phyloP scores from a whole-genome alignment of 2,797 vertebrate species.

The Calcarius lapponicus region DNA sequence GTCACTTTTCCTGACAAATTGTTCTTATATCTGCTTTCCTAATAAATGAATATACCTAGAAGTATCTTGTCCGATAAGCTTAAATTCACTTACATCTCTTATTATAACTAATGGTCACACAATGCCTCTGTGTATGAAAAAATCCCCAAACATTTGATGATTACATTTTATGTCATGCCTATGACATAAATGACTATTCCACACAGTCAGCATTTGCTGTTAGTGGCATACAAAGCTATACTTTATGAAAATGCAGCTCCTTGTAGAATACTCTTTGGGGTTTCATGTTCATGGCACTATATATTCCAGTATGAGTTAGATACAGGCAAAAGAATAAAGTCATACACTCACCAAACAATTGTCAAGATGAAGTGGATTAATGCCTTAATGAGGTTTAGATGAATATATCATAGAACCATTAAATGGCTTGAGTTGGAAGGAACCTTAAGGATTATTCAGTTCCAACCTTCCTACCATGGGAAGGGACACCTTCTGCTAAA shows the following conservation, averaged over 20 bases:
- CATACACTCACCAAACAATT: neutral
- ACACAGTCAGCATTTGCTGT: neutral
- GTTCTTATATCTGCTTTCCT: neutral
- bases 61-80: neutral
- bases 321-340: neutral
- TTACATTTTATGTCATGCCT: neutral
- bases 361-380: neutral
- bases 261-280: neutral
- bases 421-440: neutral
- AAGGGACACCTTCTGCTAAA: neutral
- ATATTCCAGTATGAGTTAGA: neutral
- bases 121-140: neutral
- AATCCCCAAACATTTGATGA: neutral
- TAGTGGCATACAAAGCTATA: neutral
- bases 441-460: neutral
- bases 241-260: neutral
- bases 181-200: neutral
- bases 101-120: neutral
- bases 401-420: neutral
- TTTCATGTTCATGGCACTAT: neutral
- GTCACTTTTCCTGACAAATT: neutral
- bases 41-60: neutral
- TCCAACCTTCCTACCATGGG: neutral
- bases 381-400: neutral
- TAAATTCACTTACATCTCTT: neutral